Evolutionary conservation across 2,888 invertebrate genomes (phyloP), one percentile per base, ranked within the genome.

Genomic region (Ophraella communa): DNA sequence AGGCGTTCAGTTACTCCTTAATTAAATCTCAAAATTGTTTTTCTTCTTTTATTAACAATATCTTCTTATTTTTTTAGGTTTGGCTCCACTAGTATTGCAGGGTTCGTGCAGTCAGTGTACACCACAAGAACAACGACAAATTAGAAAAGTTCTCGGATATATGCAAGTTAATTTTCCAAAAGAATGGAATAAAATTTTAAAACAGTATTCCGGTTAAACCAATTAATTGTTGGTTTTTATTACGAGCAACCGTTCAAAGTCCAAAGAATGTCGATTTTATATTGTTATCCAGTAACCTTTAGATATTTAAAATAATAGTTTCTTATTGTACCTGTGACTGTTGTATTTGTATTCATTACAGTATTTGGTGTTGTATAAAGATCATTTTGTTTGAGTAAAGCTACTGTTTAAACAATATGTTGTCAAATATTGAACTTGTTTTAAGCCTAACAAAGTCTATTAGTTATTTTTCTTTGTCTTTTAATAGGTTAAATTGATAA

Each of bases 131-230:
- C 87, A 87, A 55, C 85, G 86, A 71, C 91, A 92, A 82, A 91
- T 92, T 73, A 89, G 91, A 78, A 88, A 88, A 78, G 91, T 92
- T 27, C 84, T 92, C 10, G 86, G 89, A 17, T 89, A 90, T 81
- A 89, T 92, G 59, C 91, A 92, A 77, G 84, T 89, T 73, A 88
- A 89, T 80, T 91, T 87, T 77, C 92, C 92, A 4, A 89, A 89
- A 74, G 91, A 92, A 79, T 92, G 91, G 91, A 85, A 87, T 58
- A 91, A 89, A 82, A 86, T 91, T 71, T 84, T 91, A 18, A 88
- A 88, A 77, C 88, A 89, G 74, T 91, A 90, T 76, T 85, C 88
- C 10, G 69, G 69, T 42, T 68, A 58, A 66, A 53, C 1, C 3
- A 24, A 1, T 0, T 3, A 42, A n/a, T n/a, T n/a, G n/a, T n/a